phyloP scores from a whole-genome alignment of 2,113 vertebrate species.

The Gasterosteus aculeatus region DNA sequence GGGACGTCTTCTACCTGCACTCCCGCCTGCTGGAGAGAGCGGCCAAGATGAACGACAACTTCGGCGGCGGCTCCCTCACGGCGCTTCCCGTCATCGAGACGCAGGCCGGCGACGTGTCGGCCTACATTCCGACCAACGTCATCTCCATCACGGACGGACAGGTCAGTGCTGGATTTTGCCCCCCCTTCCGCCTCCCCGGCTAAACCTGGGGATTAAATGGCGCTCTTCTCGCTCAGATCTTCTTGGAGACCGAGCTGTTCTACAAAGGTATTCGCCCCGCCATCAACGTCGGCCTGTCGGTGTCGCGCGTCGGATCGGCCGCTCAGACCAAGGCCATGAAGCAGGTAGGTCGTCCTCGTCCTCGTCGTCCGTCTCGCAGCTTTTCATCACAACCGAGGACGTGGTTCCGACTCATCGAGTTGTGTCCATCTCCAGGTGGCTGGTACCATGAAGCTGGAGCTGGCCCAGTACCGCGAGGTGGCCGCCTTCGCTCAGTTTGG shows the following conservation, averaged over 20 bases:
- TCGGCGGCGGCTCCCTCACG: constrained; percentile 94
- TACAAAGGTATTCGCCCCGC: constrained; percentile 98
- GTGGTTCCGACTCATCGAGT: background rate
- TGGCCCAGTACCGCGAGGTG: constrained; percentile 97
- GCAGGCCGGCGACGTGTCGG: constrained; percentile 97
- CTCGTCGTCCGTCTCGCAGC: background rate
- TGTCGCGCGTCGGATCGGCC: constrained; percentile 96
- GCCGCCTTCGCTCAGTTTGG: constrained; percentile 97
- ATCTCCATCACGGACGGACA: constrained; percentile 99
- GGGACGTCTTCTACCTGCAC: constrained; percentile 98
- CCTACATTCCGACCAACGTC: constrained; percentile 99
- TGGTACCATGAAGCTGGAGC: constrained; percentile 96
- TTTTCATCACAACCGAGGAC: background rate
- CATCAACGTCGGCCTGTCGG: constrained; percentile 97
- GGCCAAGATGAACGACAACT: constrained; percentile 97
- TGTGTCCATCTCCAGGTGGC: constrained; percentile 84
- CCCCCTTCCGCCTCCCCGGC: too few species aligned
- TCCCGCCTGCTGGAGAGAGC: constrained; percentile 96
- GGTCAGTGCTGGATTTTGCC: constrained; percentile 68
- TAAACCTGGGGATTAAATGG: background rate
- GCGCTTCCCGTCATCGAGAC: constrained; percentile 98
- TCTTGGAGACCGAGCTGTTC: constrained; percentile 98
- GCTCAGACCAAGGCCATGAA: constrained; percentile 99
- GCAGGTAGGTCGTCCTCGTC: constrained; percentile 80
- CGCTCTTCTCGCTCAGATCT: constrained; percentile 82